Evolutionary conservation across 2,797 vertebrate genomes (phyloP).

Genomic region (Nannoperca australis): DNA sequence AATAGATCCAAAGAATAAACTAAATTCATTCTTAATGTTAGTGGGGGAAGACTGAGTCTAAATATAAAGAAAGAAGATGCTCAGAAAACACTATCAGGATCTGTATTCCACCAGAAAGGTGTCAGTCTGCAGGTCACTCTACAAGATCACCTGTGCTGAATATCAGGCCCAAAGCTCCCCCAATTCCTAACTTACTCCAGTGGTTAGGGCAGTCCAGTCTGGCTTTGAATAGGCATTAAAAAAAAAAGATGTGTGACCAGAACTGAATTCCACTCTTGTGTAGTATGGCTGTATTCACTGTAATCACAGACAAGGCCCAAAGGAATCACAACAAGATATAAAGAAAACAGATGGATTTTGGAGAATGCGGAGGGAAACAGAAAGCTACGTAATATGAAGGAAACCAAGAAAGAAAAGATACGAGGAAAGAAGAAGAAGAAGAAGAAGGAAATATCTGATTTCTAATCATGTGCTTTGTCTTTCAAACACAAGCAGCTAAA

Average conservation of each 20-base stretch:
- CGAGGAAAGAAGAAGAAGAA: not conserved
- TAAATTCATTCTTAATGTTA: not conserved
- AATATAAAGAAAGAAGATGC: not conserved
- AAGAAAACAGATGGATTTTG: constrained; percentile 12
- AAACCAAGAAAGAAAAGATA: not conserved
- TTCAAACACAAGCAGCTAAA: not conserved
- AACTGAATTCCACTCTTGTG: not conserved
- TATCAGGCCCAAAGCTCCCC: not conserved
- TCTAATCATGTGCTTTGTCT: not conserved
- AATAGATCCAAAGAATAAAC: not conserved
- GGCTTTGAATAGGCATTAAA: not conserved
- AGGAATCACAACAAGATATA: not conserved
- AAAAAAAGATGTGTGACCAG: not conserved
- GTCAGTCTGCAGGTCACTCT: not conserved
- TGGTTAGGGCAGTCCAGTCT: not conserved
- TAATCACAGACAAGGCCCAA: not conserved
- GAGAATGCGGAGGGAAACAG: not conserved
- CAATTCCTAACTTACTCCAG: not conserved
- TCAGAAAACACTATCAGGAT: not conserved
- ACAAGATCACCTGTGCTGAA: not conserved
- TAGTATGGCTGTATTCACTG: not conserved
- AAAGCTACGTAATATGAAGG: constrained; percentile 2
- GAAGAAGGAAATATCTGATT: not conserved
- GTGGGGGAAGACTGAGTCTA: no score
- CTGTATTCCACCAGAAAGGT: not conserved